These are phyloP conservation scores for Folsomia candida DNA, from an alignment of 2,888 invertebrate genomes.

Conservation along the genomic window DNA sequence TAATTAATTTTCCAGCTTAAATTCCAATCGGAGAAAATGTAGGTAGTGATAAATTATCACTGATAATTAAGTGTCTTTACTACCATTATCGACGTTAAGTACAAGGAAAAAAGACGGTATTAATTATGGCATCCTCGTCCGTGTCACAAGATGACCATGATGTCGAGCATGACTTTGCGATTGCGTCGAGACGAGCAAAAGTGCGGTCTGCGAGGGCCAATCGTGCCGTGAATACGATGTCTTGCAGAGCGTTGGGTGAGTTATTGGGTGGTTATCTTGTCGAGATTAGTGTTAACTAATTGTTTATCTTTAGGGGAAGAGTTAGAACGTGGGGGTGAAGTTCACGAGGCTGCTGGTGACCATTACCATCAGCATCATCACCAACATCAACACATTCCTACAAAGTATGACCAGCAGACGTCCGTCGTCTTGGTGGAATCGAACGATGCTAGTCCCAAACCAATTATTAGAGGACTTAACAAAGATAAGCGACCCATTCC, in stretches of 20 bases:
- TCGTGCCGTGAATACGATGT: slow-evolving; percentile 52
- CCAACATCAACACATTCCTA: slow-evolving; percentile 32
- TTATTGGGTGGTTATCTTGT: not conserved
- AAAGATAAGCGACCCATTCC: slow-evolving; percentile 53
- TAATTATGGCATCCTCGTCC: slow-evolving; percentile 62
- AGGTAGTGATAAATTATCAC: no score
- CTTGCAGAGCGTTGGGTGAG: slow-evolving; percentile 6
- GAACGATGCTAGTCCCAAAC: slow-evolving; percentile 56
- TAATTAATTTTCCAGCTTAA: no score
- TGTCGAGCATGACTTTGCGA: slow-evolving; percentile 61
- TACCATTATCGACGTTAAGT: no score
- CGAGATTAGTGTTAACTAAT: not conserved
- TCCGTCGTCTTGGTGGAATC: slow-evolving; percentile 52
- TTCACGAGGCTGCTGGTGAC: no score
- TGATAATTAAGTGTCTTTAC: no score
- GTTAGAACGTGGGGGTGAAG: slow-evolving; percentile 41
- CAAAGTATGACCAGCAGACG: slow-evolving; percentile 48
- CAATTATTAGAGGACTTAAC: slow-evolving; percentile 56
- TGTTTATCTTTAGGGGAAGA: slow-evolving; percentile 37
- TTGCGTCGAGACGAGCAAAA: slow-evolving; percentile 59
- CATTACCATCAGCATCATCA: slow-evolving; percentile 16
- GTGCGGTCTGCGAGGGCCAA: slow-evolving; percentile 58
- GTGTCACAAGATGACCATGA: slow-evolving; percentile 61
- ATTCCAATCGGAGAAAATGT: no score
- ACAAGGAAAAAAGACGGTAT: no score